A percentile compares a stretch with the other conserved stretches of the same genome.
phyloP scores from a whole-genome alignment of 1,140 invertebrate genomes.

The Thaumetopoea pityocampa region DNA sequence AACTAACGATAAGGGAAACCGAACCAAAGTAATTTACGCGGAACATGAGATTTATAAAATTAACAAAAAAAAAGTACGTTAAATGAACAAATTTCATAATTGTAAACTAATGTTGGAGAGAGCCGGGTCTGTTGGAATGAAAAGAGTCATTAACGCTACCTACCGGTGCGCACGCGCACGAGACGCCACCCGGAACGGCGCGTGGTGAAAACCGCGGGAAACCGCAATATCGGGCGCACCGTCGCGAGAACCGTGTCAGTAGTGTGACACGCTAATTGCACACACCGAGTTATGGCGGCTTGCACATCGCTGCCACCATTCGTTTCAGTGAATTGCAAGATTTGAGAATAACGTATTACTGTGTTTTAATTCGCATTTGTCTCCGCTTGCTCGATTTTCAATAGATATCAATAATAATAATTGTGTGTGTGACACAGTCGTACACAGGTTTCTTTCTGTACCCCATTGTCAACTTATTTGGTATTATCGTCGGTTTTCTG shows the following conservation, averaged over 20 bases:
- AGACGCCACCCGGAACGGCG: constrained; percentile 68
- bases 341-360: constrained; percentile 17
- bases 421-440: no score
- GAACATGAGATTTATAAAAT: no score
- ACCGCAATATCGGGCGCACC: constrained; percentile 56
- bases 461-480: no score
- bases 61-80: neutral
- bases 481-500: no score
- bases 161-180: constrained; percentile 45
- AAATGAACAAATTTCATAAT: constrained; percentile 2
- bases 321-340: constrained; percentile 13
- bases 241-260: constrained; percentile 69
- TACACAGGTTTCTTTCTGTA: no score
- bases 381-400: no score
- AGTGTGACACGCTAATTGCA: constrained; percentile 71
- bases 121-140: constrained; percentile 30
- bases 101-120: constrained; percentile 26
- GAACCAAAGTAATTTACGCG: no score
- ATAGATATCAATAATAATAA: neutral
- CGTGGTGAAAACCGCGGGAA: constrained; percentile 67
- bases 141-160: constrained; percentile 52
- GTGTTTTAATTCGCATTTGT: no score
- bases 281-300: constrained; percentile 36
- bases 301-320: constrained; percentile 21
- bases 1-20: constrained; percentile 11